These are phyloP conservation scores for Allobates femoralis DNA, from an alignment of 2,797 vertebrate species.

Conservation along the genomic window DNA sequence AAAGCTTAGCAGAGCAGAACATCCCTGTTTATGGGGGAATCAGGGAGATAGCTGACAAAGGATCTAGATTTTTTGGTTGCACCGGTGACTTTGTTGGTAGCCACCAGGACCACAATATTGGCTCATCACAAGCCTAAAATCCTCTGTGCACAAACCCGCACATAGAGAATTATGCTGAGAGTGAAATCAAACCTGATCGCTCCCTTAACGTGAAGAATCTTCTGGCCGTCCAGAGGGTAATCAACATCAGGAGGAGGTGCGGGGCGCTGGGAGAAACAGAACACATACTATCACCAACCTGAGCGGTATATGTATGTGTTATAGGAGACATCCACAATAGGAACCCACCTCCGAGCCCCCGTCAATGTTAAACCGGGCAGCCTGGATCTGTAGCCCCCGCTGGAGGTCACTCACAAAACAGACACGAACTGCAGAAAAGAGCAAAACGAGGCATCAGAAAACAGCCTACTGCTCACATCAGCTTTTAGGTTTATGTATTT, in stretches of 20 bases:
- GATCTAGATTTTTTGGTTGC: too few species aligned
- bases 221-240: conserved; percentile 94
- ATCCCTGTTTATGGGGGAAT: too few species aligned
- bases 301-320: neutral
- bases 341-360: conserved; percentile 87
- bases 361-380: conserved; percentile 94
- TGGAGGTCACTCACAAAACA: conserved; percentile 97
- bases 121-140: neutral
- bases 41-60: too few species aligned
- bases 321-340: neutral
- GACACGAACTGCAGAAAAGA: conserved; percentile 78
- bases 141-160: neutral
- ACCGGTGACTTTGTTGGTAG: too few species aligned
- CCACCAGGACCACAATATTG: neutral
- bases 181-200: conserved; percentile 84
- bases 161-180: neutral
- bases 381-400: conserved; percentile 91
- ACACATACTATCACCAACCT: neutral
- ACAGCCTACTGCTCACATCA: too few species aligned
- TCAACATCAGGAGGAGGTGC: conserved; percentile 90
- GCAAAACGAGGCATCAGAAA: neutral
- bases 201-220: conserved; percentile 93
- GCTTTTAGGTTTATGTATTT: too few species aligned
- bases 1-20: too few species aligned
- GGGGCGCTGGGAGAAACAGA: conserved; percentile 80